phyloP scores from a whole-genome alignment of 2,888 invertebrate genomes.

The Listrodromus nycthemerus region DNA sequence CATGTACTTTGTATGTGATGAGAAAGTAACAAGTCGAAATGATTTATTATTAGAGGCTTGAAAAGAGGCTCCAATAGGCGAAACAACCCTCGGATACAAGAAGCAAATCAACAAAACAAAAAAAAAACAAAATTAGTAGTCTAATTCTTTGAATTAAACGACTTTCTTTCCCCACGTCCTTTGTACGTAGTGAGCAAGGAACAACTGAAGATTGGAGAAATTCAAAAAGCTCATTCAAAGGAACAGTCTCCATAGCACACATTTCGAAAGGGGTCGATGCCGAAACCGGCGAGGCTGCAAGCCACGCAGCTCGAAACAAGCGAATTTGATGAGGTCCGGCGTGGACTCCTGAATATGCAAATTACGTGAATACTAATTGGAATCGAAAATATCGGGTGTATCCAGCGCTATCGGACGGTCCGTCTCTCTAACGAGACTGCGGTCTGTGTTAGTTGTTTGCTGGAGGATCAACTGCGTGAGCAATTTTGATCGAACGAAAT shows the following conservation, averaged over 20 bases:
- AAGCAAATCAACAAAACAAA: no score
- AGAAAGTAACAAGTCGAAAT: no score
- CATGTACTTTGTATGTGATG: no score
- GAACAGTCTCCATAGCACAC: not conserved
- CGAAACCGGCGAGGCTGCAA: not conserved
- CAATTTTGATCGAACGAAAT: not conserved
- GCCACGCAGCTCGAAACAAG: constrained; percentile 9
- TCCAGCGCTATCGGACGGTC: not conserved
- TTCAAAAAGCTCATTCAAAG: not conserved
- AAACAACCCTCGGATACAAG: no score
- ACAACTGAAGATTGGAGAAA: not conserved
- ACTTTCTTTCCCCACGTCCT: no score
- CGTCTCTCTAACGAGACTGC: not conserved
- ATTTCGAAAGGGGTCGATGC: not conserved
- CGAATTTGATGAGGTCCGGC: not conserved
- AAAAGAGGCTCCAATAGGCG: no score
- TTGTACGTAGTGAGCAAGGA: no score
- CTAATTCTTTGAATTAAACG: no score
- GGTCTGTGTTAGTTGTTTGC: constrained; percentile 17
- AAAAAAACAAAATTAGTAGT: no score
- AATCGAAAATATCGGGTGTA: constrained; percentile 24
- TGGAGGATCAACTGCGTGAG: not conserved
- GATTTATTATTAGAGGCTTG: no score
- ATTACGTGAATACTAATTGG: constrained; percentile 37
- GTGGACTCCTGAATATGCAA: constrained; percentile 30